Evolutionary conservation across 2,888 invertebrate species (phyloP), one percentile per base, ranked within the genome.

Genomic region (Torymus auratus): DNA sequence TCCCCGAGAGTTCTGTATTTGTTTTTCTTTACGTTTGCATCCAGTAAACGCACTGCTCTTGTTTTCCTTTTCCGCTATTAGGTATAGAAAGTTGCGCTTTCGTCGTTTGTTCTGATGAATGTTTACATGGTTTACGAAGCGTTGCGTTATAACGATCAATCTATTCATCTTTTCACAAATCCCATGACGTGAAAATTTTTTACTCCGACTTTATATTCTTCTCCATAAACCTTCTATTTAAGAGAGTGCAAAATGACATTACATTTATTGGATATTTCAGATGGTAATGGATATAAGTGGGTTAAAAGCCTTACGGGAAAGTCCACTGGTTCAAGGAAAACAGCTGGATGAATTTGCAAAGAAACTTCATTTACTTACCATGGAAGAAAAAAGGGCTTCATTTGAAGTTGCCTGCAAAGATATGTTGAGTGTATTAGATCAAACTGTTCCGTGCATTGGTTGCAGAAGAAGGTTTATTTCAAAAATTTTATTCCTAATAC

Each of bases 381-480:
- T 94, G 84, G 94, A 95, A 81, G 97, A 98, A 92, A 92, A 96
- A 64, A 94, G 94, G 88, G 93, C 94, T 84, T 96, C 97, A 17
- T 94, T 98, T 86, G 94, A 95, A 93, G 96, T 97, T 76, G 95
- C 95, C 77, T 95, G 95, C 87, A 94, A 95, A 85, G 96, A 96
- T 91, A 94, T 98, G 87, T 93, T 96, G 89, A 94, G 95, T 87
- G 95, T 97, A 87, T 92, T 98, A 84, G 95, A 96, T 92, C 96
- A 97, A 92, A 95, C 96, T 91, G 96, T 98, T 88, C 97, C 97
- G 84, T 98, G 98, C 92, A 97, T 98, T 88, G 98, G 98, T 83
- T 98, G 98, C 92, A 93, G 98, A 84, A 94, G 96, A 93, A 96
- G 96, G 97, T 96, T 20, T 67, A 64, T 15, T 14, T 52, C 55